Evolutionary conservation across 2,888 invertebrate genomes (phyloP).

Genomic region (Seira sanloemensis): DNA sequence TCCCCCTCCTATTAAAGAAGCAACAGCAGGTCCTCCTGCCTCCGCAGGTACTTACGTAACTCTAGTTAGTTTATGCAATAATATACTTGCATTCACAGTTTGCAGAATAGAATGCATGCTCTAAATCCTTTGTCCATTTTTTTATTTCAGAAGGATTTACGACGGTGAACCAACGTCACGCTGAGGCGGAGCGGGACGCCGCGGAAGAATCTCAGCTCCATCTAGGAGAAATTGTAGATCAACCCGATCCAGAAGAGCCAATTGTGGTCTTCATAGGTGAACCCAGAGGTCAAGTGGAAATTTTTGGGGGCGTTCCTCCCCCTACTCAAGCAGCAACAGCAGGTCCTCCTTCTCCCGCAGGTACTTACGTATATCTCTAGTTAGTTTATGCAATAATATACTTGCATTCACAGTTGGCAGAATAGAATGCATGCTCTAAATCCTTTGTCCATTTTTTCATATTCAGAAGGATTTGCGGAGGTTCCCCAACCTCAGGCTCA

Average conservation of each 20-base stretch:
- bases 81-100: too few species aligned
- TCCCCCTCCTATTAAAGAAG: slow-evolving; percentile 54
- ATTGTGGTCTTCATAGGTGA: slow-evolving; percentile 56
- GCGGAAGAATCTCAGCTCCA: slow-evolving; percentile 58
- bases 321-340: slow-evolving; percentile 42
- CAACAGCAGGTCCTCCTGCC: slow-evolving; percentile 46
- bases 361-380: slow-evolving; percentile 27
- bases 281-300: slow-evolving; percentile 61
- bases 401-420: too few species aligned
- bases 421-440: too few species aligned
- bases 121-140: too few species aligned
- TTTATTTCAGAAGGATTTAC: too few species aligned
- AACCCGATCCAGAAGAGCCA: slow-evolving; percentile 58
- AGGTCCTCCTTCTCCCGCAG: slow-evolving; percentile 56
- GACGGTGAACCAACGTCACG: slow-evolving; percentile 60
- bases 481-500: slow-evolving; percentile 62
- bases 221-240: too few species aligned
- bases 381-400: too few species aligned
- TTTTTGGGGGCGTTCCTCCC: slow-evolving; percentile 64
- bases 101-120: too few species aligned
- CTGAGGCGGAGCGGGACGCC: slow-evolving; percentile 51
- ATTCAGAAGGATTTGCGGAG: too few species aligned
- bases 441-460: too few species aligned
- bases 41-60: slow-evolving; percentile 42
- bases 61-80: too few species aligned